Percentiles rank a stretch among this genome's conserved stretches.
Evolutionary conservation across 2,888 invertebrate species (phyloP).

Genomic region (Hyppa rectilinea): DNA sequence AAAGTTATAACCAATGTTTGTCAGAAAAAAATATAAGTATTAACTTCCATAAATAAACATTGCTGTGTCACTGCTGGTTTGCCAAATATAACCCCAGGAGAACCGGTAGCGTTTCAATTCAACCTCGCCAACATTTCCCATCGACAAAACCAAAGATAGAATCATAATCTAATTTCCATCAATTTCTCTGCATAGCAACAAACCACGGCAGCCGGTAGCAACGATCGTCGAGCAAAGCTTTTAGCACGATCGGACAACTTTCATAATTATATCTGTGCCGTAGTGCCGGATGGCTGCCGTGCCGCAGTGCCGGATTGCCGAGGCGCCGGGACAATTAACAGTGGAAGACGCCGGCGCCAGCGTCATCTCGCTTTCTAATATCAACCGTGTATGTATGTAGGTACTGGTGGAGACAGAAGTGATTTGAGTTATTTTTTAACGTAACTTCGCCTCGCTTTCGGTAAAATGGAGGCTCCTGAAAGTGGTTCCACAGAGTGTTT

Average conservation of each 20-base stretch:
- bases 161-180: constrained; percentile 27
- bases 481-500: too few relatives aligned
- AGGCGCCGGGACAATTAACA: constrained; percentile 74
- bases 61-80: neutral
- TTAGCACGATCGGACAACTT: constrained; percentile 67
- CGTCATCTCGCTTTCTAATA: constrained; percentile 85
- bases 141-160: neutral
- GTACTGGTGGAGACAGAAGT: constrained; percentile 67
- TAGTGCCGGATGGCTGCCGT: constrained; percentile 14
- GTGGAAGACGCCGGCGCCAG: constrained; percentile 74
- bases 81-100: neutral
- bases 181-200: constrained; percentile 34
- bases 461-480: too few relatives aligned
- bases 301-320: constrained; percentile 18
- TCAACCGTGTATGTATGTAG: constrained; percentile 73
- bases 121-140: neutral
- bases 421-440: constrained; percentile 6
- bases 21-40: neutral
- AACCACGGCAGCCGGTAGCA: constrained; percentile 28
- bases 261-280: constrained; percentile 72
- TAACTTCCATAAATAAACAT: neutral
- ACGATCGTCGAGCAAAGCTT: constrained; percentile 36
- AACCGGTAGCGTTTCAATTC: neutral
- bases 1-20: neutral
- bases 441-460: too few relatives aligned